Evolutionary conservation across 2,888 invertebrate genomes (phyloP).

Genomic region (Sylvicola cinctus): DNA sequence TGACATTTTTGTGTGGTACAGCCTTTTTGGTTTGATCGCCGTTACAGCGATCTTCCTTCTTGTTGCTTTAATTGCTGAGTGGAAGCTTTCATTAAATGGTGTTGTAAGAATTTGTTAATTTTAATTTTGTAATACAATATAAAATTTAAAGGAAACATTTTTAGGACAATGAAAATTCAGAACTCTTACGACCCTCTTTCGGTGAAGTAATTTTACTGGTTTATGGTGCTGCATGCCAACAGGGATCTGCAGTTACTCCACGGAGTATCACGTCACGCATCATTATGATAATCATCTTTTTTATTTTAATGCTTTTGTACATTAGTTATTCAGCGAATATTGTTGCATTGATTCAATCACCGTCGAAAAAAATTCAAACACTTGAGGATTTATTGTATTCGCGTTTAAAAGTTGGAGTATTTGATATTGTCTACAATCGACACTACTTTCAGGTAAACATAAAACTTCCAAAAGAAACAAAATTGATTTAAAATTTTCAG

Average conservation of each 20-base stretch:
- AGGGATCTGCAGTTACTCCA: slow-evolving; percentile 25
- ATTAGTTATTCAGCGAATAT: slow-evolving; percentile 9
- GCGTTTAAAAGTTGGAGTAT: slow-evolving; percentile 7
- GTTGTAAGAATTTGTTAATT: slow-evolving; percentile 12
- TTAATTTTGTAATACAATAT: slow-evolving; percentile 9
- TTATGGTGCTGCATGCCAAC: slow-evolving; percentile 39
- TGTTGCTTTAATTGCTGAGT: slow-evolving; percentile 26
- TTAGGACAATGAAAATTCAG: slow-evolving; percentile 12
- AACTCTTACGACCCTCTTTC: slow-evolving; percentile 24
- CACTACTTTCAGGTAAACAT: slow-evolving; percentile 8
- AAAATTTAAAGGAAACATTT: not conserved
- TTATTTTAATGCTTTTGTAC: slow-evolving; percentile 26
- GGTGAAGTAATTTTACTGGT: slow-evolving; percentile 33
- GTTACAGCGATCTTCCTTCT: slow-evolving; percentile 16
- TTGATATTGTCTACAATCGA: slow-evolving; percentile 12
- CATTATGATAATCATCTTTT: slow-evolving; percentile 38
- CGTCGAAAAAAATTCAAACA: slow-evolving; percentile 5
- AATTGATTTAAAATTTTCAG: slow-evolving; percentile 18
- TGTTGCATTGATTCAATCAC: slow-evolving; percentile 6
- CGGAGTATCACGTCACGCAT: slow-evolving; percentile 27
- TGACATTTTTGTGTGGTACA: slow-evolving; percentile 37
- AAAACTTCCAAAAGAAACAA: slow-evolving; percentile 2
- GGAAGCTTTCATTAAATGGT: slow-evolving; percentile 14
- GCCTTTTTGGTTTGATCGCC: slow-evolving; percentile 9
- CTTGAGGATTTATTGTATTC: slow-evolving; percentile 8